Evolutionary conservation across 2,888 invertebrate genomes (phyloP), one percentile per base, ranked within the genome.

Genomic region (Leptopilina syphax): DNA sequence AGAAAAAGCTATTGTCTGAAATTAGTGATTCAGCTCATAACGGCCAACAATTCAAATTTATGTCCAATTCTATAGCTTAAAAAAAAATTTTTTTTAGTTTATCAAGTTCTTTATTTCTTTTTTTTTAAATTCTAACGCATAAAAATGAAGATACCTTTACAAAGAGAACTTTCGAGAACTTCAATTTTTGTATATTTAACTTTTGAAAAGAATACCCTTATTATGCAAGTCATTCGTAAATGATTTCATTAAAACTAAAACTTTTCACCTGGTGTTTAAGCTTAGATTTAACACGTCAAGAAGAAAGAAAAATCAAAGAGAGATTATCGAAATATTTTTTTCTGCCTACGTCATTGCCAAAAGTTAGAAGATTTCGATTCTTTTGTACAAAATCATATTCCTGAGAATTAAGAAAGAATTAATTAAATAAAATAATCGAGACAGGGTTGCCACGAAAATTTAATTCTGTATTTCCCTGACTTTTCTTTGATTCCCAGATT

Each of bases 151-250:
- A 18, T 24, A 13, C 34, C 13, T 54, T 27, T 6, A 13, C 27
- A 24, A 50, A 57, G 27, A 27, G 13, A 27, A 18, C 18, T 44
- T 44, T 44, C 7, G 50, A 57, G 27, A 63, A 63, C 18, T 24
- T 24, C 63, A 6, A 13, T 13, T 24, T 70, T 27, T 57, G 12
- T 13, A 57, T 24, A 50, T 13, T 50, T 8, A 70, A 44, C 18
- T 47, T 68, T 47, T 44, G 4, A 68, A n/a, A 68, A 68, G 50
- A 60, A 60, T 18, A 60, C 6, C 34, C 34, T 9, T 34, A 9
- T 73, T 34, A 13, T 34, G 70, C 70, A 73, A 73, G 70, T 73
- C 70, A 73, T 73, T 73, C 70, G 12, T 27, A 27, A n/a, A 73
- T 73, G 27, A 57, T 73, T 73, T 57, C 27, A 54, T 73, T 57